Base-by-base conservation (phyloP, 2,888 invertebrate species). In the Pecten maximus region DNA sequence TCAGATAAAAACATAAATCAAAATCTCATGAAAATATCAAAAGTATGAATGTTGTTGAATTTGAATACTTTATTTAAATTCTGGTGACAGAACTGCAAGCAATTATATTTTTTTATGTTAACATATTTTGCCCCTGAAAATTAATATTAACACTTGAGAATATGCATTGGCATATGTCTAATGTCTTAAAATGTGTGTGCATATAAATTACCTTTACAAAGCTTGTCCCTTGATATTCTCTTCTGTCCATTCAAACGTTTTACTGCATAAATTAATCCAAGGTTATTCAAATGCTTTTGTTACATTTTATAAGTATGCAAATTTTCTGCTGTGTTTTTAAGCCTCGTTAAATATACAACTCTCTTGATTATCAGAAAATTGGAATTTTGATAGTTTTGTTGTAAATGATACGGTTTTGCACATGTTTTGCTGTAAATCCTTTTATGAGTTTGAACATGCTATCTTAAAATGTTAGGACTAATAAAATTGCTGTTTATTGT, bases 201-300 rank as follows among this genome's bases (percentile, higher is more conserved):
- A 28, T 74, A 74, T 35, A 35, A 23, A 74, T 23, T 74, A 0
- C 15, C 28, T 74, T 74, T 35, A 74, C 12, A 28, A 28, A 74
- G 15, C n/a, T 74, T 74, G 12, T 35, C 12, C 74, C 74, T 28
- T 35, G 10, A 35, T 28, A 23, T 10, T 74, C 8, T 10, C 35
- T 35, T 8, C 6, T 74, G 74, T 35, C 74, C 23, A 10, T 28
- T 35, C 16, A 16, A 74, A 23, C 35, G 35, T 28, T 28, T 74
- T 74, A 74, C 74, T 74, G 74, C 74, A 35, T 74, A 74, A 74
- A 74, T 74, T 74, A 74, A 35, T 74, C 28, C 74, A 74, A 1
- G 8, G 10, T 6, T 74, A 28, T 74, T 74, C 35, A 35, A 74
- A 74, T 74, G 0, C 35, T 23, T 35, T 74, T 74, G 35, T 28